These are phyloP conservation scores for Sylvietta virens DNA, from an alignment of 2,113 vertebrate species.

Conservation along the genomic window DNA sequence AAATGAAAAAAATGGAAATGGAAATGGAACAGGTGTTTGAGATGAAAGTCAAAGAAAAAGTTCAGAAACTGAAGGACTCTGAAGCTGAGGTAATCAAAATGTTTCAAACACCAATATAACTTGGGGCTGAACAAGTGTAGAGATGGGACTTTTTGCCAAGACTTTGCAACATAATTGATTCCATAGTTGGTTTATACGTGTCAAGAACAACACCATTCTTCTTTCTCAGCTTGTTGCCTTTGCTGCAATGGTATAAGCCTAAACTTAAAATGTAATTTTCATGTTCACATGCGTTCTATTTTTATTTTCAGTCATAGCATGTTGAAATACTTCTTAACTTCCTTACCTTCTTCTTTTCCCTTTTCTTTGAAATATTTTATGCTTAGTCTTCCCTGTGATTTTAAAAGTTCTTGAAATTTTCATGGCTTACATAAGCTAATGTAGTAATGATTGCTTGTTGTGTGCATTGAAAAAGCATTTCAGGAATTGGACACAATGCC, in stretches of 20 bases:
- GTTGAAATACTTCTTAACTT: background rate
- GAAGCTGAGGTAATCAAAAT: constrained; percentile 88
- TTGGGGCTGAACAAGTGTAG: background rate
- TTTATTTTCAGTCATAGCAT: background rate
- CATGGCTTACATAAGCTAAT: background rate
- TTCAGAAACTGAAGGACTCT: constrained; percentile 98
- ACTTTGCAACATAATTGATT: background rate
- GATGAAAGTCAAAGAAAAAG: constrained; percentile 99
- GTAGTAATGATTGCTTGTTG: background rate
- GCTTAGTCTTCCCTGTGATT: background rate
- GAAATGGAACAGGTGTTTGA: constrained; percentile 99
- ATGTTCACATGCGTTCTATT: fast-evolving
- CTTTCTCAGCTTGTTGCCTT: background rate
- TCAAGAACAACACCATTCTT: background rate
- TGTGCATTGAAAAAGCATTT: background rate
- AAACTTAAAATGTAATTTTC: background rate
- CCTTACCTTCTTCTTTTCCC: background rate
- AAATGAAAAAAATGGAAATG: constrained; percentile 99
- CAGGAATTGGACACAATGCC: background rate
- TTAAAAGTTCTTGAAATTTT: background rate
- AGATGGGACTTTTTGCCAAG: background rate
- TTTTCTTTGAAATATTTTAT: background rate
- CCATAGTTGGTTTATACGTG: background rate
- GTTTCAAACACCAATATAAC: background rate
- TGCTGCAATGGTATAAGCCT: background rate